Evolutionary conservation across 2,888 invertebrate genomes (phyloP).

Genomic region (Heliconius erato): DNA sequence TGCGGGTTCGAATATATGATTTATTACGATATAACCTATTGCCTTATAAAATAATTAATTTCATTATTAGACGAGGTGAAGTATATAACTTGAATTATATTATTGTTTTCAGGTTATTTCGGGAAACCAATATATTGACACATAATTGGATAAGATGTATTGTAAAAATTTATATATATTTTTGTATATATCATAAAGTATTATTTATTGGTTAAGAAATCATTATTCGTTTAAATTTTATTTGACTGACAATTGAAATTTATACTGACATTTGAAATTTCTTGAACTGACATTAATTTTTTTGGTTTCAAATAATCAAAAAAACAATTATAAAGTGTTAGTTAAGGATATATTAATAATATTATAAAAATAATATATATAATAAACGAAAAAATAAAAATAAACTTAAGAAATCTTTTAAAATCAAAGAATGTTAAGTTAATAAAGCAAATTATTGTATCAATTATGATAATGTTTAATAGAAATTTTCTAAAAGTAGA

Average conservation of each 20-base stretch:
- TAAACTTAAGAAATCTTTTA: no score
- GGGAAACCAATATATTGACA: neutral
- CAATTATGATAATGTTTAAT: constrained; percentile 17
- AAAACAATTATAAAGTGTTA: no score
- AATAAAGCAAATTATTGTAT: constrained; percentile 17
- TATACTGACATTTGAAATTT: neutral
- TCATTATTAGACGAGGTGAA: neutral
- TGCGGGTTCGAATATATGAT: neutral
- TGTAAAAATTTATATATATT: no score
- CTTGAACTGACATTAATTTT: no score
- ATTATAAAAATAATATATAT: neutral
- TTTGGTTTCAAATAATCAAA: neutral
- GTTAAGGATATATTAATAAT: neutral
- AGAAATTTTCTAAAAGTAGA: constrained; percentile 43
- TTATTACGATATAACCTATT: neutral
- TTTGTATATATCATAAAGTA: neutral
- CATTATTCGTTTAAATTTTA: neutral
- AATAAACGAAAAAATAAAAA: neutral
- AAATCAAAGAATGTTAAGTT: neutral
- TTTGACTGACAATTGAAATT: neutral
- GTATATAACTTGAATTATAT: neutral
- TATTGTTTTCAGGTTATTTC: neutral
- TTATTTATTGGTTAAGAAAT: neutral
- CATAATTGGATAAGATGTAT: no score
- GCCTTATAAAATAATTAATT: neutral